Evolutionary conservation across 2,888 invertebrate genomes (phyloP).

Genomic region (Drosophila infuscata): DNA sequence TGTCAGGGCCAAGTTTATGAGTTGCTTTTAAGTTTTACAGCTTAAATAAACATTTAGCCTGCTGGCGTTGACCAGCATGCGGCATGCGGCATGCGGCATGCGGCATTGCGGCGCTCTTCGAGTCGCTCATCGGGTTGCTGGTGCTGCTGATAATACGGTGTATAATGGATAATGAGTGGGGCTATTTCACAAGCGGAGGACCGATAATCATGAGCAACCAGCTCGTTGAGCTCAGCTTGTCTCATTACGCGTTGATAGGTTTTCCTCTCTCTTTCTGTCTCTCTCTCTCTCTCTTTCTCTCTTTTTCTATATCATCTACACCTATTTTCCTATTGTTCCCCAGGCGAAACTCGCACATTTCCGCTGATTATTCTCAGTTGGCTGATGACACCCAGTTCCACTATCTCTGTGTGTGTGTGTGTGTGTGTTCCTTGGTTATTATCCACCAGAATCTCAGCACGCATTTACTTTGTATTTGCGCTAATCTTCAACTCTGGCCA

Average conservation of each 20-base stretch:
- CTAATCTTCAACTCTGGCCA: slow-evolving; percentile 54
- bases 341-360: slow-evolving; percentile 67
- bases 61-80: slow-evolving; percentile 55
- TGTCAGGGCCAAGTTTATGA: slow-evolving; percentile 61
- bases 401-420: slow-evolving; percentile 4
- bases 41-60: slow-evolving; percentile 65
- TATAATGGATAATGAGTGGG: slow-evolving; percentile 59
- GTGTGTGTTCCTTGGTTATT: slow-evolving; percentile 5
- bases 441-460: slow-evolving; percentile 15
- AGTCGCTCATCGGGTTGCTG: background rate
- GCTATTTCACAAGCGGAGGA: slow-evolving; percentile 16
- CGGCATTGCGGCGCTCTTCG: slow-evolving; percentile 30
- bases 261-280: slow-evolving; percentile 14
- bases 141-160: slow-evolving; percentile 30
- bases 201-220: slow-evolving; percentile 62
- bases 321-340: slow-evolving; percentile 65
- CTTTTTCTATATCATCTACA: slow-evolving; percentile 29
- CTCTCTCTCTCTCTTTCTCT: background rate
- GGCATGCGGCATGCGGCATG: slow-evolving; percentile 23
- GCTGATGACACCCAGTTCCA: slow-evolving; percentile 52
- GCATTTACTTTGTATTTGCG: slow-evolving; percentile 12
- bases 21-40: slow-evolving; percentile 71
- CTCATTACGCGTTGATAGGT: slow-evolving; percentile 72
- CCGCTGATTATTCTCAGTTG: slow-evolving; percentile 45
- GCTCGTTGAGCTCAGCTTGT: slow-evolving; percentile 69